Conservation (phyloP, 2,797 vertebrate species). For the Rhinoraja longicauda region DNA sequence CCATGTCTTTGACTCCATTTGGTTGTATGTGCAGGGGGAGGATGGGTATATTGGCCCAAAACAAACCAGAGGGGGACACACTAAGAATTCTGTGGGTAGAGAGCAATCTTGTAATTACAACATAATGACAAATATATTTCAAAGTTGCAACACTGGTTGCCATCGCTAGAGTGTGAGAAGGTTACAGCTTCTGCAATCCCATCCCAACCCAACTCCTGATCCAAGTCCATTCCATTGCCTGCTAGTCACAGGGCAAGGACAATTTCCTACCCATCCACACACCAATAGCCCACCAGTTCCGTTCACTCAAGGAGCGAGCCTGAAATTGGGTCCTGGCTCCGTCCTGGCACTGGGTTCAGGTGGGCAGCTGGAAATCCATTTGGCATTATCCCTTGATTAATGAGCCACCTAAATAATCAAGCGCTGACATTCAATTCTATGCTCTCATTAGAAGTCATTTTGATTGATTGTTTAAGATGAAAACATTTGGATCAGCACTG, state of each 20-base stretch:
- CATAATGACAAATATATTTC: background rate
- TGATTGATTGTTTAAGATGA: background rate
- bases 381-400: background rate
- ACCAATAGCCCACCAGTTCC: background rate
- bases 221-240: background rate
- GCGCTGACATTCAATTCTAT: background rate
- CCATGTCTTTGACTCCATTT: too few species aligned
- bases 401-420: background rate
- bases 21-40: too few species aligned
- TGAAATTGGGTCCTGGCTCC: background rate
- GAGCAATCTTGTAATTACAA: background rate
- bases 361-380: background rate
- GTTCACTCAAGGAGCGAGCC: background rate
- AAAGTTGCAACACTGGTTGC: background rate
- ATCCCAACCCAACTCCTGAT: background rate
- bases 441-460: background rate
- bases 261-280: background rate
- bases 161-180: background rate
- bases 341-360: background rate
- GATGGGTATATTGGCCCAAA: too few species aligned
- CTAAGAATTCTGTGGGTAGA: too few species aligned
- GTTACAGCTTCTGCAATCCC: background rate
- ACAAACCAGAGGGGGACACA: too few species aligned
- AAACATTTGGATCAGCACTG: background rate
- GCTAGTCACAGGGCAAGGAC: background rate